phyloP scores from a whole-genome alignment of 1,140 invertebrate species.

The Tetragonula clypearis region DNA sequence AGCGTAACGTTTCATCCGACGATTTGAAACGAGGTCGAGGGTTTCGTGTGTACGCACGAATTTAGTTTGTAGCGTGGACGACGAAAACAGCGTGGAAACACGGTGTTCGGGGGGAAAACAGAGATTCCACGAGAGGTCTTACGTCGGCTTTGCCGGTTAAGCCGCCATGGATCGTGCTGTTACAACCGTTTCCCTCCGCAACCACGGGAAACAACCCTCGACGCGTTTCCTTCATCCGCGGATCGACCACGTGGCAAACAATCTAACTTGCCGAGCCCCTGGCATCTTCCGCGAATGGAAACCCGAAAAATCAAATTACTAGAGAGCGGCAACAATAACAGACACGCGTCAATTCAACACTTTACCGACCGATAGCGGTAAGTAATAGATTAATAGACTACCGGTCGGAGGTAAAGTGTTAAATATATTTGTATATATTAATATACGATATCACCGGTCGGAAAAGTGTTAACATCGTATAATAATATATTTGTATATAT shows the following conservation, averaged over 20 bases:
- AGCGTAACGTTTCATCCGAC: too few relatives aligned
- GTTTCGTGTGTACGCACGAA: background rate
- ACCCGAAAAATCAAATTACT: too few relatives aligned
- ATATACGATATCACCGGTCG: too few relatives aligned
- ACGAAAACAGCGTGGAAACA: constrained; percentile 52
- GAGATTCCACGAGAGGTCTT: constrained; percentile 69
- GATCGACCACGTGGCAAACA: constrained; percentile 66
- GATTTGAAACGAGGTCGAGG: background rate
- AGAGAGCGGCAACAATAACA: too few relatives aligned
- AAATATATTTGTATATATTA: too few relatives aligned
- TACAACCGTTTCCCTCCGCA: constrained; percentile 56
- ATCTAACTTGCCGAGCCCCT: constrained; percentile 68
- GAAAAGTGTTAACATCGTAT: too few relatives aligned
- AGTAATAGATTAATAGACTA: too few relatives aligned
- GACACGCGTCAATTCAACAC: too few relatives aligned
- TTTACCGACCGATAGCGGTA: too few relatives aligned
- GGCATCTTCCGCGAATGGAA: too few relatives aligned
- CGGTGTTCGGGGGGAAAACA: constrained; percentile 64
- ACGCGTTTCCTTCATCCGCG: background rate
- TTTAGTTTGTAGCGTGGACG: background rate
- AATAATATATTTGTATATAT: too few relatives aligned
- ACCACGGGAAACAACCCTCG: background rate
- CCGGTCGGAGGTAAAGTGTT: too few relatives aligned
- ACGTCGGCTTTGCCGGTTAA: constrained; percentile 74
- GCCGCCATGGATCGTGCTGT: constrained; percentile 67